These are phyloP conservation scores for Puffinus mauretanicus DNA, from an alignment of 2,113 vertebrate species.

Conservation along the genomic window DNA sequence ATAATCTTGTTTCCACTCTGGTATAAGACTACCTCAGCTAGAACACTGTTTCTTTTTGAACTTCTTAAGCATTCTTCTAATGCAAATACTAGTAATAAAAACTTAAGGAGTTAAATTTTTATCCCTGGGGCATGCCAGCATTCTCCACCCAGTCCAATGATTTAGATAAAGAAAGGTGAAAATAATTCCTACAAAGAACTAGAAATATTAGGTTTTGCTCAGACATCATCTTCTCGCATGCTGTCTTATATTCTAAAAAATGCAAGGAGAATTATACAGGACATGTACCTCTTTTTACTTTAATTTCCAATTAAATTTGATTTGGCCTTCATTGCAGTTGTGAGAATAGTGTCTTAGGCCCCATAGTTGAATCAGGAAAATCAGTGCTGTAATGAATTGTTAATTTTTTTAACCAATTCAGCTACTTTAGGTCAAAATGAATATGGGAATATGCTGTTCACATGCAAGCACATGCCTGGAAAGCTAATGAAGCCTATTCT, in stretches of 20 bases:
- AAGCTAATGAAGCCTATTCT: conserved; percentile 34
- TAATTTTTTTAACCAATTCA: conserved; percentile 4
- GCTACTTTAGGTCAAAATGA: neutral
- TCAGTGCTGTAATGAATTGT: neutral
- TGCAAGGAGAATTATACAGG: neutral
- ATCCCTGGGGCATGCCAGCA: neutral
- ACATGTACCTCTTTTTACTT: neutral
- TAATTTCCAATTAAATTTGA: neutral
- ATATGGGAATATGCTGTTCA: neutral
- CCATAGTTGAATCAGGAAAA: neutral
- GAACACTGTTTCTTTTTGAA: neutral
- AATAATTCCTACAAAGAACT: neutral
- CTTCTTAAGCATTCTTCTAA: neutral
- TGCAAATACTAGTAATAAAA: neutral
- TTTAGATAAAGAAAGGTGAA: neutral
- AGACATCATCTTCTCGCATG: neutral
- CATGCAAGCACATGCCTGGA: neutral
- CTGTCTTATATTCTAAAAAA: neutral
- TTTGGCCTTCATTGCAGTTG: neutral
- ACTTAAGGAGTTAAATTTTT: neutral
- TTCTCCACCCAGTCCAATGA: neutral
- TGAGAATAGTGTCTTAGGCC: neutral
- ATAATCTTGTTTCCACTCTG: neutral
- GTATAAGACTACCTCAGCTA: neutral
- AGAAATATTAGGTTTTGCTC: neutral